Evolutionary conservation across 2,113 vertebrate genomes (phyloP).

Genomic region (Holacanthus passer): DNA sequence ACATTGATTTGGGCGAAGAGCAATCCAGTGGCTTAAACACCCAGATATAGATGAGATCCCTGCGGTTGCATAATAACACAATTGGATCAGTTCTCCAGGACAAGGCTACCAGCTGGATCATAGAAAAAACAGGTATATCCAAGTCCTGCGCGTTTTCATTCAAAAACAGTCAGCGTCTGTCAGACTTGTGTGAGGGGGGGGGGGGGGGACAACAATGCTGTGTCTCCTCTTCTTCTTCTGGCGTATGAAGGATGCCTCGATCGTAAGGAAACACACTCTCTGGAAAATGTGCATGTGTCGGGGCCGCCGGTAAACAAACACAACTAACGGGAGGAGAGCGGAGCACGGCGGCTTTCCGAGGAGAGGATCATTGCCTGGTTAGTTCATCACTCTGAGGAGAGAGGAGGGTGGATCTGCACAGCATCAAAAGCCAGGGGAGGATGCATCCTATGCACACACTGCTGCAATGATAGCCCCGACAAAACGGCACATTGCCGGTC

Average conservation of each 20-base stretch:
- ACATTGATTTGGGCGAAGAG: conserved; percentile 99
- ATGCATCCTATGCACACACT: conserved; percentile 94
- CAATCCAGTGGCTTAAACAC: conserved; percentile 99
- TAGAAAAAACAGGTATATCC: conserved; percentile 92
- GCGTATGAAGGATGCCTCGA: conserved; percentile 87
- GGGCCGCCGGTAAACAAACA: conserved; percentile 82
- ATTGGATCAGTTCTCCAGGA: conserved; percentile 96
- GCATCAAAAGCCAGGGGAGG: conserved; percentile 93
- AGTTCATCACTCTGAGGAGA: conserved; percentile 92
- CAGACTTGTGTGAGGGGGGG: too few relatives aligned
- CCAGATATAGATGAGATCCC: conserved; percentile 98
- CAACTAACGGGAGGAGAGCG: conserved; percentile 90
- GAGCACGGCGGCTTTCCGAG: conserved; percentile 89
- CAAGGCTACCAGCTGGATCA: conserved; percentile 94
- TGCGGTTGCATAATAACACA: conserved; percentile 99
- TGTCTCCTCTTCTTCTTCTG: conserved; percentile 88
- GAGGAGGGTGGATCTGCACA: conserved; percentile 94
- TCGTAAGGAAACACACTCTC: conserved; percentile 83
- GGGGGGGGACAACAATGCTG: conserved; percentile 87
- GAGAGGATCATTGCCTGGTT: conserved; percentile 92
- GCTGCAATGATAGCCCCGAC: conserved; percentile 90
- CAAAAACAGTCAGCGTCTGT: conserved; percentile 88
- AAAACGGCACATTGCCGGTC: conserved; percentile 84
- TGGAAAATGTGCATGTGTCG: conserved; percentile 87
- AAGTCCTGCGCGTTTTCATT: conserved; percentile 93